Percentiles rank a stretch among this genome's conserved stretches.
Conservation (phyloP, 1,140 invertebrate genomes). For the Drosophila mauritiana region DNA sequence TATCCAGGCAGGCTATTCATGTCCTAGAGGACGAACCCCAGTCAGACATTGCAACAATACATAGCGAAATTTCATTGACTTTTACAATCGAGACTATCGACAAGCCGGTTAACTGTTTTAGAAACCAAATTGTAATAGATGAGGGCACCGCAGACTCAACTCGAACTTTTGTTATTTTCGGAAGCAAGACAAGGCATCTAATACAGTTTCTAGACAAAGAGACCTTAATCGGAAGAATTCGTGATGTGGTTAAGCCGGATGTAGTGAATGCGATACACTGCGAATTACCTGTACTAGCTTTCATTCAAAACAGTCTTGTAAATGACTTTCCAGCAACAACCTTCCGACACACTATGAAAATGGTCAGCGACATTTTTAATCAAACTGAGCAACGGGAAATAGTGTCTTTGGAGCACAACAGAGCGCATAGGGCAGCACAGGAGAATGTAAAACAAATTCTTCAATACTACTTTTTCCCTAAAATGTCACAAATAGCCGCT, state of each 20-base stretch:
- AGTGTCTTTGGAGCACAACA: background rate
- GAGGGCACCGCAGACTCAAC: too few relatives aligned
- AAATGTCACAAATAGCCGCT: conserved; percentile 4
- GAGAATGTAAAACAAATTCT: conserved; percentile 18
- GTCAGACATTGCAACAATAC: too few relatives aligned
- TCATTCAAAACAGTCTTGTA: conserved; percentile 6
- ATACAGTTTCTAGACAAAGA: conserved; percentile 1
- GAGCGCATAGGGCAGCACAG: conserved; percentile 9
- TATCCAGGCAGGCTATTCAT: too few relatives aligned
- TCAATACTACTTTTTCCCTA: conserved; percentile 5
- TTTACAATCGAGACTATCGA: too few relatives aligned
- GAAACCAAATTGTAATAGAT: too few relatives aligned
- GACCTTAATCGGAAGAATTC: conserved; percentile 6
- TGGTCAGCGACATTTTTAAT: background rate
- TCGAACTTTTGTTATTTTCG: background rate
- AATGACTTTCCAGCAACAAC: background rate
- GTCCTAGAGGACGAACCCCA: too few relatives aligned
- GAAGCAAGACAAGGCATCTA: conserved; percentile 1
- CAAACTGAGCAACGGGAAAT: too few relatives aligned
- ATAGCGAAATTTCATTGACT: too few relatives aligned
- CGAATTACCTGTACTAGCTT: too few relatives aligned
- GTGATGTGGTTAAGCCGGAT: conserved; percentile 7
- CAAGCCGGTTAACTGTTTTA: too few relatives aligned
- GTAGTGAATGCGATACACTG: background rate
- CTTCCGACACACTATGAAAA: background rate